A percentile compares a stretch with the other conserved stretches of the same genome.
Conservation (phyloP, 2,888 invertebrate genomes). For the Galerucella nymphaeae region DNA sequence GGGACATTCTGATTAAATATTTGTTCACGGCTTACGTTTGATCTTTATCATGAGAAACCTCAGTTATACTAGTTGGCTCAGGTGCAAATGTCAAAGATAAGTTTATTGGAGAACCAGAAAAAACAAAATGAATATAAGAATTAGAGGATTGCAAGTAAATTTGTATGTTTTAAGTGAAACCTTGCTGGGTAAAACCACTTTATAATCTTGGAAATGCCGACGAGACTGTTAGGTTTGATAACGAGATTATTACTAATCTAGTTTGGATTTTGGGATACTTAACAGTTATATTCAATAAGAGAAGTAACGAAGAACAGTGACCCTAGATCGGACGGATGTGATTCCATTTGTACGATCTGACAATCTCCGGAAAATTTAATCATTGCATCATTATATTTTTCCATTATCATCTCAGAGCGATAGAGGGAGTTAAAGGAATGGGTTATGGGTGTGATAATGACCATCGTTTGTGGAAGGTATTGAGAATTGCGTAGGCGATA, state of each 20-base stretch:
- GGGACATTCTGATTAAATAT: no score
- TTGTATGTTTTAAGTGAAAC: background rate
- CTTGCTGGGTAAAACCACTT: background rate
- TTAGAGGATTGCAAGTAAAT: no score
- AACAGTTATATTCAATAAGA: slow-evolving; percentile 15
- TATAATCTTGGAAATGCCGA: slow-evolving; percentile 7
- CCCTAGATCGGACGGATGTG: slow-evolving; percentile 7
- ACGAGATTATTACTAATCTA: slow-evolving; percentile 18
- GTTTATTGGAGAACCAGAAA: no score
- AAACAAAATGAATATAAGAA: no score
- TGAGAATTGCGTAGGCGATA: background rate
- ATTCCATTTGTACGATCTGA: slow-evolving; percentile 6
- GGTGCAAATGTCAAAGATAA: no score
- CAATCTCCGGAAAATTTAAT: slow-evolving; percentile 11
- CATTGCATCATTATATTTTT: slow-evolving; percentile 11
- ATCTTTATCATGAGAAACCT: no score
- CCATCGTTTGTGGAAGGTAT: background rate
- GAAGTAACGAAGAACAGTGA: background rate
- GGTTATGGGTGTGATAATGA: background rate
- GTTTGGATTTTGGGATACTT: slow-evolving; percentile 15
- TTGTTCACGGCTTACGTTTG: no score
- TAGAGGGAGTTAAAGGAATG: background rate
- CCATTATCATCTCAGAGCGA: background rate
- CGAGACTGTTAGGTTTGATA: slow-evolving; percentile 11
- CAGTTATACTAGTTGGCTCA: no score